Evolutionary conservation across 30 jellyfish, hydroid and myxozoan genomes (phyloP).

Genomic region (Cassiopea xamachana): DNA sequence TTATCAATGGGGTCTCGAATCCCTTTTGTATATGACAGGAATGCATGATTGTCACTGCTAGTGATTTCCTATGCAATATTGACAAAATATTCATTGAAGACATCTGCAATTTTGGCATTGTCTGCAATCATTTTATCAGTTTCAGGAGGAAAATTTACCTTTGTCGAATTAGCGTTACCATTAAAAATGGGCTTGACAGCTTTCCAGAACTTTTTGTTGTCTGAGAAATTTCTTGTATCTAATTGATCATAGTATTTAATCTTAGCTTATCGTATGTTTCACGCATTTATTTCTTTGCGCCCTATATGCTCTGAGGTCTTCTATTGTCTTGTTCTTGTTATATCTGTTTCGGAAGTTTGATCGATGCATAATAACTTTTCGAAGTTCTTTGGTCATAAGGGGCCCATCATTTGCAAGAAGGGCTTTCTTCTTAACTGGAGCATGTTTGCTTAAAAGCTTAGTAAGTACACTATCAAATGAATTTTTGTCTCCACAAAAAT

Average conservation of each 20-base stretch:
- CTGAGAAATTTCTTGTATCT: conserved; percentile 16
- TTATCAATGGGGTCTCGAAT: conserved; percentile 31
- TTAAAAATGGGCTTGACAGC: conserved; percentile 47
- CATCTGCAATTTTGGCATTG: conserved; percentile 9
- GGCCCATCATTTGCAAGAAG: conserved; percentile 58
- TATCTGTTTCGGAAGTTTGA: neutral
- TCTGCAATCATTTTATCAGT: neutral
- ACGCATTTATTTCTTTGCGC: conserved; percentile 1
- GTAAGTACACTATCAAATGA: neutral
- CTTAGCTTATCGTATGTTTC: conserved; percentile 34
- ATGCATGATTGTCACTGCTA: neutral
- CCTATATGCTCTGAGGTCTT: neutral
- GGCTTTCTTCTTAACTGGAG: conserved; percentile 38
- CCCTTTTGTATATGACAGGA: conserved; percentile 14
- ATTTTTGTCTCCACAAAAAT: neutral
- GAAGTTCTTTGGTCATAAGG: conserved; percentile 46
- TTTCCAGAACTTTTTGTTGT: conserved; percentile 41
- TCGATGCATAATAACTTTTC: conserved; percentile 3
- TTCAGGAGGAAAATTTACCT: conserved; percentile 19
- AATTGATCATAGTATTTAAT: conserved; percentile 1
- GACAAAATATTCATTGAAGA: conserved; percentile 25
- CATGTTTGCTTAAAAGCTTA: conserved; percentile 18
- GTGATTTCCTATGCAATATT: neutral
- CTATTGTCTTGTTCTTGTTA: neutral
- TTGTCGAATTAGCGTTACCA: conserved; percentile 8